Conservation (phyloP, 2,888 invertebrate genomes). For the Cataglyphis cursor region DNA sequence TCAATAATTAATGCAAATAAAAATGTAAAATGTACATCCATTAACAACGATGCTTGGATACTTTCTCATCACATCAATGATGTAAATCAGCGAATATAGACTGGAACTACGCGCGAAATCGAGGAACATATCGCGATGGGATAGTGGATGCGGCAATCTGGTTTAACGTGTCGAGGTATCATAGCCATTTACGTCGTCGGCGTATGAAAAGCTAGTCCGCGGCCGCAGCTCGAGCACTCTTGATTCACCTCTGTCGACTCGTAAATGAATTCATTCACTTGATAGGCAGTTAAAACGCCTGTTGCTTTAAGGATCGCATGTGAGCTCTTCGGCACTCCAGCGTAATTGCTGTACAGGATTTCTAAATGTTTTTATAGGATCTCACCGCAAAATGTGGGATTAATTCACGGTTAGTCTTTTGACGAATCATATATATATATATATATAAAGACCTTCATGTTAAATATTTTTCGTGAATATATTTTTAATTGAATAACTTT, state of each 20-base stretch:
- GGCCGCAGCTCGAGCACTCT: conserved; percentile 74
- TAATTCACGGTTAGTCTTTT: conserved; percentile 1
- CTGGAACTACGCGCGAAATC: conserved; percentile 44
- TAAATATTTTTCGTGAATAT: neutral
- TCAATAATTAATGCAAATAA: conserved; percentile 71
- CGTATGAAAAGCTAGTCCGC: conserved; percentile 72
- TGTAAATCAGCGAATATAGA: conserved; percentile 55
- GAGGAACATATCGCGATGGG: conserved; percentile 65
- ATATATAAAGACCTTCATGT: neutral
- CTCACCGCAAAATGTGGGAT: neutral
- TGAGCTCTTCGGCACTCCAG: conserved; percentile 51
- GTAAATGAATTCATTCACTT: conserved; percentile 77
- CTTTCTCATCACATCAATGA: conserved; percentile 57
- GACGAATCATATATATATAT: no score
- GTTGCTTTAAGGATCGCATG: conserved; percentile 75
- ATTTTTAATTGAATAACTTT: neutral
- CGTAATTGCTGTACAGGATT: conserved; percentile 44
- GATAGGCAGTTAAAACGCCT: conserved; percentile 76
- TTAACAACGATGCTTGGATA: conserved; percentile 63
- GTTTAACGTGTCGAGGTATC: conserved; percentile 65
- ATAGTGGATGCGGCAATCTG: conserved; percentile 51
- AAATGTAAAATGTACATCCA: conserved; percentile 70
- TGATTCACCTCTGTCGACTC: conserved; percentile 78
- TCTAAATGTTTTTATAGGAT: conserved; percentile 37
- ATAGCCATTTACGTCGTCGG: conserved; percentile 72